A percentile compares a stretch with the other conserved stretches of the same genome.
Conservation (phyloP, 2,888 invertebrate genomes). For the Spilosoma lubricipeda region DNA sequence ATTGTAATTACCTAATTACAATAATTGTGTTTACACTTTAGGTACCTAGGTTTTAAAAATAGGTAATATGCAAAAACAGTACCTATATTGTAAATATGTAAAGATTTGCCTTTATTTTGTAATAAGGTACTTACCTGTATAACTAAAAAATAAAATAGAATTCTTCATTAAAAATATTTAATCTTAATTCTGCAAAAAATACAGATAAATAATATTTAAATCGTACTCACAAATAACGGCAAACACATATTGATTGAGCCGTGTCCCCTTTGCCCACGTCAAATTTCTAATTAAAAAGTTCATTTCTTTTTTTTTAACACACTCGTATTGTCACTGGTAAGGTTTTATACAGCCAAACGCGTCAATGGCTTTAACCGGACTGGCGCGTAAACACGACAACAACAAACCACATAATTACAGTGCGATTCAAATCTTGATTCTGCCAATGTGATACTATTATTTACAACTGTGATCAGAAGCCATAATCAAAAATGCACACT, state of each 20-base stretch:
- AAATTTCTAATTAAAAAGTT: conserved; percentile 75
- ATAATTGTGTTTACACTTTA: too few species aligned
- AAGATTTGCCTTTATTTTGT: too few species aligned
- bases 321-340: conserved; percentile 41
- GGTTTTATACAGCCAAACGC: conserved; percentile 58
- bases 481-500: conserved; percentile 19
- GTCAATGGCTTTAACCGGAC: conserved; percentile 62
- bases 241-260: conserved; percentile 80
- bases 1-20: not conserved
- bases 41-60: not conserved
- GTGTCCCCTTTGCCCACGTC: conserved; percentile 75
- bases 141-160: not conserved
- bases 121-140: not conserved
- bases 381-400: conserved; percentile 46
- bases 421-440: conserved; percentile 26
- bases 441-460: conserved; percentile 38
- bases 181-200: not conserved
- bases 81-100: too few species aligned
- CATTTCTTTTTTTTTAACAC: conserved; percentile 60
- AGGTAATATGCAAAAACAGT: not conserved
- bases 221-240: conserved; percentile 76
- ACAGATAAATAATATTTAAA: conserved; percentile 12
- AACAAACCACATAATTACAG: conserved; percentile 54
- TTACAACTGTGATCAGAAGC: conserved; percentile 23
- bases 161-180: not conserved